These are phyloP conservation scores for Lepidonotus clava DNA, from an alignment of 2,888 invertebrate species.

Conservation along the genomic window DNA sequence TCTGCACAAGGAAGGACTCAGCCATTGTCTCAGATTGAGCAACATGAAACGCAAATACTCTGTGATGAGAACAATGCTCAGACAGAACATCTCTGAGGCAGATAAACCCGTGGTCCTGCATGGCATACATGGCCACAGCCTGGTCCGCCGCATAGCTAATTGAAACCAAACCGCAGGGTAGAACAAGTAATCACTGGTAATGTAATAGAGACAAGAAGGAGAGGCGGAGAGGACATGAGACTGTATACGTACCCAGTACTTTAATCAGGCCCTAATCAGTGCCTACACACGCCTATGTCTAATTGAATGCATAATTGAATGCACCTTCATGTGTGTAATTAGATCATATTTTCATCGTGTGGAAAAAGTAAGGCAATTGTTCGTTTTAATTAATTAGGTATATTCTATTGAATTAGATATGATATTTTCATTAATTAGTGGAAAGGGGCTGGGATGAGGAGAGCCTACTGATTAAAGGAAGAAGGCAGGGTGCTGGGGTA, in stretches of 20 bases:
- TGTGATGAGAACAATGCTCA: too few species aligned
- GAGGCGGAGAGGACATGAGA: background rate
- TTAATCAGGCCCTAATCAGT: background rate
- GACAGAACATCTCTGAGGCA: too few species aligned
- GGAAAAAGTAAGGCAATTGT: conserved; percentile 7
- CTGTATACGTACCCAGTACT: background rate
- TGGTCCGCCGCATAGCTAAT: too few species aligned
- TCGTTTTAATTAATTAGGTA: conserved; percentile 29
- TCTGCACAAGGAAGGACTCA: too few species aligned
- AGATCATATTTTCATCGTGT: conserved; percentile 38
- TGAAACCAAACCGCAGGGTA: too few species aligned
- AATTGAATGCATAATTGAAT: conserved; percentile 38
- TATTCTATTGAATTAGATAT: conserved; percentile 47
- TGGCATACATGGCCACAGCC: too few species aligned
- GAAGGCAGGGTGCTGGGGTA: background rate
- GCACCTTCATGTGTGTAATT: conserved; percentile 29
- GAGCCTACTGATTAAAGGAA: background rate
- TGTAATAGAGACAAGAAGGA: too few species aligned
- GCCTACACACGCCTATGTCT: background rate
- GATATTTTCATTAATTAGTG: conserved; percentile 41
- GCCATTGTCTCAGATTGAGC: too few species aligned
- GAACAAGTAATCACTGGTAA: too few species aligned
- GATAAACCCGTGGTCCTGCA: too few species aligned
- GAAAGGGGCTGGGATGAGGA: background rate
- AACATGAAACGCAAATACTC: too few species aligned